Conservation (phyloP, 2,113 vertebrate species). For the Turdus rufiventris region DNA sequence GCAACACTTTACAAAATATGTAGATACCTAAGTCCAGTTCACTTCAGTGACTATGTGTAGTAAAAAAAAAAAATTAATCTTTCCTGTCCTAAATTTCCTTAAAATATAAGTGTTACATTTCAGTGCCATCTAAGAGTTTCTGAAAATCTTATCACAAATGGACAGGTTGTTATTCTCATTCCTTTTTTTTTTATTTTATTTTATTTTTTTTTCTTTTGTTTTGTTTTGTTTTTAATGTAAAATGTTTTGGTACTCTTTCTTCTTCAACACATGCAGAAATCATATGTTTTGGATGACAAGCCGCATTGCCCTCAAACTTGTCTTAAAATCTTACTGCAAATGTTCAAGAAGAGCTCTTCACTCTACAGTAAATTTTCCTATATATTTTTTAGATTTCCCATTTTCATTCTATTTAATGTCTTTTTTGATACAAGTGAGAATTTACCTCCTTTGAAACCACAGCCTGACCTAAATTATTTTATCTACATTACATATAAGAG, state of each 20-base stretch:
- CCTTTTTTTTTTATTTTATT: not conserved
- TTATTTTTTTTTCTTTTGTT: not conserved
- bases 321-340: constrained; percentile 10
- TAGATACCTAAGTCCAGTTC: not conserved
- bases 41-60: not conserved
- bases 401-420: not conserved
- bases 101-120: not conserved
- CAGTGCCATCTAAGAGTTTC: not conserved
- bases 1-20: constrained; percentile 46
- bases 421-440: constrained; percentile 4
- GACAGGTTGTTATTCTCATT: not conserved
- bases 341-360: constrained; percentile 2
- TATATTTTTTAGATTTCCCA: not conserved
- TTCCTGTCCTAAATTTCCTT: not conserved
- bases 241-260: not conserved
- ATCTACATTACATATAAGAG: not conserved
- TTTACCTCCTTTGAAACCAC: constrained; percentile 19
- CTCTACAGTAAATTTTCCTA: not conserved
- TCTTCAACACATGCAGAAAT: not conserved
- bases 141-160: not conserved
- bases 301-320: not conserved
- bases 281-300: not conserved
- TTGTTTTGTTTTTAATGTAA: not conserved
- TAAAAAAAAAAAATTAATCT: not conserved
- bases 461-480: constrained; percentile 28